Conservation (phyloP, 2,888 invertebrate species). For the Callimorpha dominula region DNA sequence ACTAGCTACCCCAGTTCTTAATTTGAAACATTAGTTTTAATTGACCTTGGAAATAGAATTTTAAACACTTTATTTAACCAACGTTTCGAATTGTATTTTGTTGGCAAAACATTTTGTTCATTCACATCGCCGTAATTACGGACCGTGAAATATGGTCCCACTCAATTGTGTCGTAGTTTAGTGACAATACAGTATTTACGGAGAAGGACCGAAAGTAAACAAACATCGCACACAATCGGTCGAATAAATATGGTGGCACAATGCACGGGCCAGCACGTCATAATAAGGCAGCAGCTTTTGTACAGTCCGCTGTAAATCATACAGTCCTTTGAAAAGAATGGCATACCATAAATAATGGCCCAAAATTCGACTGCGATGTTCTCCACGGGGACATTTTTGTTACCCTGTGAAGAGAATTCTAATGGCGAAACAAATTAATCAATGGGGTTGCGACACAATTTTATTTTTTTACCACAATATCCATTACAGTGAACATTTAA, state of each 20-base stretch:
- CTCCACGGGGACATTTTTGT: constrained; percentile 75
- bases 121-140: constrained; percentile 70
- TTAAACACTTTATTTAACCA: constrained; percentile 18
- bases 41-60: constrained; percentile 5
- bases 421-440: constrained; percentile 83
- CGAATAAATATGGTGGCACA: constrained; percentile 83
- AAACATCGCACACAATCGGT: constrained; percentile 80
- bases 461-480: constrained; percentile 64
- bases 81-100: constrained; percentile 48
- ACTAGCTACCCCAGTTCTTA: constrained; percentile 27
- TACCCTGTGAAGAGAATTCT: constrained; percentile 75
- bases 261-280: constrained; percentile 83
- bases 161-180: constrained; percentile 73
- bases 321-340: constrained; percentile 83
- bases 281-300: constrained; percentile 85
- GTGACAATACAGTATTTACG: constrained; percentile 82
- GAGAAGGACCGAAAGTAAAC: constrained; percentile 84
- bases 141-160: constrained; percentile 80
- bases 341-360: constrained; percentile 83
- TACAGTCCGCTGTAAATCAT: constrained; percentile 83
- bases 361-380: constrained; percentile 76
- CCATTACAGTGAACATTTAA: constrained; percentile 46
- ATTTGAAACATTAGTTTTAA: constrained; percentile 2
- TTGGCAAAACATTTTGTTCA: constrained; percentile 67
- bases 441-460: constrained; percentile 73